Conservation (phyloP, 92 coral and sea anemone species). For the Palythoa grandiflora region DNA sequence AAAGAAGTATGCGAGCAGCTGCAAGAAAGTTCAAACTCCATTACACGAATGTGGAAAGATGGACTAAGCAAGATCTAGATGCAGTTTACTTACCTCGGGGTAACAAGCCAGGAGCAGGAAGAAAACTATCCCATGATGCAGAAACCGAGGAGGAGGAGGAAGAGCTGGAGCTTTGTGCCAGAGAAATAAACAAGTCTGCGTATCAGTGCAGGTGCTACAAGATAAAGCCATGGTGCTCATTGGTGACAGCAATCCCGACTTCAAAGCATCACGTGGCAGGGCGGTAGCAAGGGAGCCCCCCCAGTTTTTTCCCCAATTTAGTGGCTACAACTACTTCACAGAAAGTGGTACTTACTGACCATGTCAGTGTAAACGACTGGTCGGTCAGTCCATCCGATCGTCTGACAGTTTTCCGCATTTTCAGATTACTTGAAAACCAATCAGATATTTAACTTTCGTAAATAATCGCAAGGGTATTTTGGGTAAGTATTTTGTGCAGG, state of each 20-base stretch:
- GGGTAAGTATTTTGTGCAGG: too few species aligned
- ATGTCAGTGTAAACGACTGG: too few species aligned
- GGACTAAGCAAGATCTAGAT: constrained; percentile 11
- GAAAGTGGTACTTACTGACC: too few species aligned
- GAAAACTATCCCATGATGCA: constrained; percentile 24
- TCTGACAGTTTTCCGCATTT: too few species aligned
- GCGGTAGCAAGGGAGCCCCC: too few species aligned
- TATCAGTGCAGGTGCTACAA: constrained; percentile 26
- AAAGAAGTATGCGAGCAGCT: constrained; percentile 6
- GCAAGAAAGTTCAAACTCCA: constrained; percentile 24
- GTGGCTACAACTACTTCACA: too few species aligned
- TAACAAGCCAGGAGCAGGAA: constrained; percentile 26
- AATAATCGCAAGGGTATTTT: too few species aligned
- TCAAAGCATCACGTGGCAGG: constrained; percentile 30
- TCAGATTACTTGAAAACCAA: too few species aligned
- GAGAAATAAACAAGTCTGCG: constrained; percentile 5
- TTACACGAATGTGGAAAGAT: constrained; percentile 10
- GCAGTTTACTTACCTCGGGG: neutral
- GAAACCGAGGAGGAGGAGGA: neutral
- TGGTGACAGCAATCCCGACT: constrained; percentile 19
- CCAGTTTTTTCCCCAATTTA: too few species aligned
- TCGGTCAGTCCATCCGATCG: too few species aligned
- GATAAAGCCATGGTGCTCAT: constrained; percentile 19
- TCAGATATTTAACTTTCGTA: too few species aligned
- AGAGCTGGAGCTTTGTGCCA: neutral